Evolutionary conservation across 2,888 invertebrate genomes (phyloP), one percentile per base, ranked within the genome.

Genomic region (Drosophila leonis): DNA sequence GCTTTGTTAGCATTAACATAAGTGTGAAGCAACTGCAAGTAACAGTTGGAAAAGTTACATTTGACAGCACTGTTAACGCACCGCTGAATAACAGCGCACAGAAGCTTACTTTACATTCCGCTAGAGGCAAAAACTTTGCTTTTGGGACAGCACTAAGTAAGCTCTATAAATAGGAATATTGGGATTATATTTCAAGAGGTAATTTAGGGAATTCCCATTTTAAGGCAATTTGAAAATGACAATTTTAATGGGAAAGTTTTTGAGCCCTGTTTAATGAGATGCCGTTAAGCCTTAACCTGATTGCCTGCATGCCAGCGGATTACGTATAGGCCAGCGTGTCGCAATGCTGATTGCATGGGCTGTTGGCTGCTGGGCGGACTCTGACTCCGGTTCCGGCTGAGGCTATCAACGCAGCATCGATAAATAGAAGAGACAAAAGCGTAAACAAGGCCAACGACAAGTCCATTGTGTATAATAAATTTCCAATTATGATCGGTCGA

Each of bases 401-500:
- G 69, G 41, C 60, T 13, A 51, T 66, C 31, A 27, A n/a, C 48
- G 37, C 46, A 20, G 29, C 64, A 31, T 29, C 56, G 48, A 64
- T 56, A 35, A 59, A 35, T n/a, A 29, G 15, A 13, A 20, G 6
- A 24, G 66, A 66, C 41, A 57, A 57, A 35, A 18, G 64, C 27
- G 33, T 24, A 33, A 31, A 51, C 52, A 46, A 41, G 57, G 44
- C 65, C 48, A 62, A 46, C 82, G 72, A 65, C 78, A 68, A 71
- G 67, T 83, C 87, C 68, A 63, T 77, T 75, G 90, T 75, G 90
- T 82, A 84, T 71, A 87, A 90, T 89, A 87, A 80, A 87, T 89
- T 89, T 82, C 70, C 90, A 90, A 89, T 89, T 87, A 89, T 87
- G 84, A 89, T 72, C 72, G 85, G 44, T 67, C 39, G 48, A 66